Percentiles rank a stretch among this genome's conserved stretches.
These are phyloP conservation scores for Struthio camelus DNA, from an alignment of 2,113 vertebrate species.

Conservation along the genomic window DNA sequence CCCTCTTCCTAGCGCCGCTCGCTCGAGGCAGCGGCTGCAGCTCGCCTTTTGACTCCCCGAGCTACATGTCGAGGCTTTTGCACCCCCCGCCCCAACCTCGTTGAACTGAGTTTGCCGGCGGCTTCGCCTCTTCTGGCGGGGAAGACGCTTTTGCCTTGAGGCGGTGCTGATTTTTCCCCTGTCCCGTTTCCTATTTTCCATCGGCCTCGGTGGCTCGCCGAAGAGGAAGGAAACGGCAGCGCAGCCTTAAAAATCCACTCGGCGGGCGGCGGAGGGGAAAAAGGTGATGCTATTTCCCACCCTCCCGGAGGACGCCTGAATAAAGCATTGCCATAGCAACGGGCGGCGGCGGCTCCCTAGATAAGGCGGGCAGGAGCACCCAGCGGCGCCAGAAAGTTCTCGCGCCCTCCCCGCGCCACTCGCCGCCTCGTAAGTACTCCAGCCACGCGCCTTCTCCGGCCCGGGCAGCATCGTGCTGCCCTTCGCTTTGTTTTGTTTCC, in stretches of 20 bases:
- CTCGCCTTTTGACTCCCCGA: background rate
- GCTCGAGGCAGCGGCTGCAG: background rate
- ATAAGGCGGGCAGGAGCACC: slow-evolving; percentile 62
- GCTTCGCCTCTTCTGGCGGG: background rate
- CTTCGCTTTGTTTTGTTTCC: too few relatives aligned
- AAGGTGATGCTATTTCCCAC: background rate
- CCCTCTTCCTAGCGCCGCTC: background rate
- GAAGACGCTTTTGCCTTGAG: background rate
- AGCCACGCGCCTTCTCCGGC: rapidly evolving
- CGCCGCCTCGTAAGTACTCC: slow-evolving; percentile 59
- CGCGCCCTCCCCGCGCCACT: background rate
- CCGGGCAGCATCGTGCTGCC: background rate
- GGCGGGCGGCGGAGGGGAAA: background rate
- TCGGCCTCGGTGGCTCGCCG: background rate
- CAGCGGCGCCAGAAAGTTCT: background rate
- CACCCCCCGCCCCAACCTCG: background rate
- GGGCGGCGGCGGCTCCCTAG: slow-evolving; percentile 41
- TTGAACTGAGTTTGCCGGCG: background rate
- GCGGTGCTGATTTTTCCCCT: rapidly evolving
- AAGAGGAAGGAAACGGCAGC: background rate
- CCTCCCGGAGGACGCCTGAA: background rate
- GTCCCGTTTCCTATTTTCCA: background rate
- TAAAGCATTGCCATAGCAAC: slow-evolving; percentile 66
- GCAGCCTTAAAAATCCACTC: background rate
- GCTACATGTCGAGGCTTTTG: background rate